Evolutionary conservation across 2,888 invertebrate genomes (phyloP), one percentile per base, ranked within the genome.

Genomic region (Oxycera nigricornis): DNA sequence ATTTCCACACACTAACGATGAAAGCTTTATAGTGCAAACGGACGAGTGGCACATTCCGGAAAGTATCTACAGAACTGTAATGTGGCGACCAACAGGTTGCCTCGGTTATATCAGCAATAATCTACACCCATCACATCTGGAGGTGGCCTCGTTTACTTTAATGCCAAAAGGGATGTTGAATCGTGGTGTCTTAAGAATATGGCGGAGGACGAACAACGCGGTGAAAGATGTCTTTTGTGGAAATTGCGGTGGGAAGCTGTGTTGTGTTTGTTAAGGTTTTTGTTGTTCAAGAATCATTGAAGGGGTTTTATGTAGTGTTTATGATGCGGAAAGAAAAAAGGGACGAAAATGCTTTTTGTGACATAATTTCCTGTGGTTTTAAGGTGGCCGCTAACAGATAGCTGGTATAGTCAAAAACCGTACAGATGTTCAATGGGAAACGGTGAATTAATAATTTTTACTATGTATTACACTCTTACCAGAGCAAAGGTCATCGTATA

Each of bases 81-180:
- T 26, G 11, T 11, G n/a, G 52, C 30, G 72, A 72, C 72, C 75
- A 75, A 75, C 75, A 75, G 75, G 75, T 75, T 75, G 72, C 57
- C 24, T 31, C 2, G 35, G 57, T 57, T 65, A 75, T 72, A 75
- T 22, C 50, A 70, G 73, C 72, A 72, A 75, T 75, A 75, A 73
- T 65, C 41, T 67, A 75, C 65, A 67, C 57, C 75, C 72, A 75
- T 75, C 62, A 75, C 67, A 75, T 75, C 72, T 52, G 46, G 65
- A 41, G 72, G 62, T 70, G 70, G 70, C 70, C 52, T 70, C 70
- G 31, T 70, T 70, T 70, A 70, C 52, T 70, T 70, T 70, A 52
- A 70, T 70, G 52, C 17, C 50, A 30, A 52, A 22, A 20, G 52
- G 55, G 52, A 52, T 70, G 24, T 70, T 41, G 39, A 65, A 41